Conservation (phyloP, 1,140 invertebrate genomes). For the honey bee (Apis mellifera) region Amel_HAv3.1 CM009938.2:8509501-8510000, state of each 20-base stretch:
- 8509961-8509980: constrained; percentile 20
- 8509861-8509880: constrained; percentile 43
- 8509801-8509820: not conserved
- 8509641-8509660: not conserved
- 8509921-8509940: constrained; percentile 41
- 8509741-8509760: too few relatives aligned
- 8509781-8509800: too few relatives aligned
- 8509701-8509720: not conserved
- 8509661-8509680: not conserved
- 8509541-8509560: constrained; percentile 39
- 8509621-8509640: constrained; percentile 12
- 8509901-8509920: not conserved
- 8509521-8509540: constrained; percentile 33
- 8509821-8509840: constrained; percentile 7
- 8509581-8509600: constrained; percentile 25
- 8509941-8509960: constrained; percentile 19
- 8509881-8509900: not conserved
- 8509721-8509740: too few relatives aligned
- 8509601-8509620: constrained; percentile 22
- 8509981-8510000: not conserved
- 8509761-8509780: too few relatives aligned
- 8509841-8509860: constrained; percentile 36
- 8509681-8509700: not conserved
- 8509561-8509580: not conserved
- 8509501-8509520: constrained; percentile 33